Evolutionary conservation across 1,140 invertebrate species (phyloP).

Genomic region (Stegodyphus mimosarum): DNA sequence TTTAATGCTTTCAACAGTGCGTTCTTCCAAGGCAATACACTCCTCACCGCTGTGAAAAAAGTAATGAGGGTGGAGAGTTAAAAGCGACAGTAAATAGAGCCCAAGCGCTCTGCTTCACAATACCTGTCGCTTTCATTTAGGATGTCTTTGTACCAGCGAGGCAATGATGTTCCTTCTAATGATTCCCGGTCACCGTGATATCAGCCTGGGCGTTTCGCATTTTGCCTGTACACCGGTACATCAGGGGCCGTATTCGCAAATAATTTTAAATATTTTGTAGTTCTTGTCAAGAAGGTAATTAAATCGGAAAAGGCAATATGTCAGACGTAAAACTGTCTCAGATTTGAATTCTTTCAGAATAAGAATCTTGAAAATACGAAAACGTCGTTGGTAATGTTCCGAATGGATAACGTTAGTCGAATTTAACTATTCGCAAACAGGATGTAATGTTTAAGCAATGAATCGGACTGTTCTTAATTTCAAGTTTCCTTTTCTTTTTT

Average conservation of each 20-base stretch:
- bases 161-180: constrained; percentile 46
- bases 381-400: no score
- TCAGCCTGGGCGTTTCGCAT: constrained; percentile 11
- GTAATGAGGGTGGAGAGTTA: neutral
- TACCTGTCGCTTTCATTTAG: constrained; percentile 54
- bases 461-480: no score
- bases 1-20: constrained; percentile 15
- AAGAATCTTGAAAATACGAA: no score
- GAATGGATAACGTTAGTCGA: no score
- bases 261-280: neutral
- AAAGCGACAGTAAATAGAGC: neutral
- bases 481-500: no score
- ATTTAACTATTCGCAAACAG: no score
- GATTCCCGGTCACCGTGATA: constrained; percentile 35
- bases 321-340: no score
- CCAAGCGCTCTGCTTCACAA: neutral
- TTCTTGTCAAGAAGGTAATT: no score
- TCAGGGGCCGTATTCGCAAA: neutral
- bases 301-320: no score
- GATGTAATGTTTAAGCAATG: no score
- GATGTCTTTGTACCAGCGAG: constrained; percentile 30
- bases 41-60: neutral
- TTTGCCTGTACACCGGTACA: neutral
- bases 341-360: no score
- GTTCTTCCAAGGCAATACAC: constrained; percentile 4